Base-by-base conservation (phyloP, 2,113 vertebrate species). In the Catharus bicknelli region DNA sequence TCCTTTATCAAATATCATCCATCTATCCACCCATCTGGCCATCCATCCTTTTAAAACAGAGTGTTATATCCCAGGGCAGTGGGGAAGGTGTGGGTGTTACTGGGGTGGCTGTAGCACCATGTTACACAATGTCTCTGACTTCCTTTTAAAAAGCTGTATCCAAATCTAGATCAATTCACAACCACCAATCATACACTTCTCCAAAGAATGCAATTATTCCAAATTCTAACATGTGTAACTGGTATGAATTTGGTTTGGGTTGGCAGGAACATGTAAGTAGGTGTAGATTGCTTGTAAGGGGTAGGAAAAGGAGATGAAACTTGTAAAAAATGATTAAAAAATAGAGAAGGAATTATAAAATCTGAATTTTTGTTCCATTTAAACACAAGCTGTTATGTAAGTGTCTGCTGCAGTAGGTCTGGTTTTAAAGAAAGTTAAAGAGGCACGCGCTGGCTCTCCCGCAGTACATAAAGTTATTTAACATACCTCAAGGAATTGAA, bases 251-350 rank as follows among this genome's bases (percentile, higher is more conserved):
- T 64, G 36, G 45, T 48, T 95, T 88, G 64, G 36, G 43, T 43
- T 84, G 66, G 48, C 58, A 95, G 81, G 48, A 90, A 90, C 61
- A 90, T 14, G 7, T 40, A 82, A 86, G 51, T 75, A 84, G 69
- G 40, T 86, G 77, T 79, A 77, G 53, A 79, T 40, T 59, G 53
- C 69, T 76, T 61, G 27, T 42, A 73, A 93, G 7, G 3, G 42
- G 38, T 86, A 94, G 34, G 26, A 83, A 95, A 91, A 88, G 5
- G 30, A 88, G 42, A 83, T 26, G 3, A 91, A 91, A 94, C 27
- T 83, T 57, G 43, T 4, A 45, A 92, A 89, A 86, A 40, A 36
- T 23, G 36, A 30, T 67, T 23, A 73, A 77, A 80, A 88, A 88
- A 70, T 10, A 79, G 30, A 90, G 30, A 57, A 74, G 32, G 23